A percentile compares a stretch with the other conserved stretches of the same genome.
Conservation (phyloP, 2,797 vertebrate genomes). For the Hydrophis major region DNA sequence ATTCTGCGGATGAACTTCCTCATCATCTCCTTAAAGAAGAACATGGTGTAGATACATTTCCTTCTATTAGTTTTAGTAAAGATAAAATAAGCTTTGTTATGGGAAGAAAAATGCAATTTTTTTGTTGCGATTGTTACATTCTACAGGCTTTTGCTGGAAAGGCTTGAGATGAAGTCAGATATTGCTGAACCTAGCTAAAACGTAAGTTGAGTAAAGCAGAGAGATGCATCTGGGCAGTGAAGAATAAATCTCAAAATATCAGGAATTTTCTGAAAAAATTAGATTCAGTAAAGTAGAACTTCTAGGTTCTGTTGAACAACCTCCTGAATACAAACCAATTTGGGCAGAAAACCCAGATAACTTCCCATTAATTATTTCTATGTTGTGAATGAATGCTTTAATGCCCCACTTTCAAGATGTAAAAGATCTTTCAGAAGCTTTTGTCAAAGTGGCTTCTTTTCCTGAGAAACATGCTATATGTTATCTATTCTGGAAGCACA, state of each 20-base stretch:
- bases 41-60: not conserved
- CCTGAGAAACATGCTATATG: not conserved
- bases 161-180: not conserved
- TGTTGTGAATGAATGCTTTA: not conserved
- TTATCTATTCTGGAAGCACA: not conserved
- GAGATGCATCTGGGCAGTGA: not conserved
- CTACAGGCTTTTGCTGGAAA: not conserved
- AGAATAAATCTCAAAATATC: not conserved
- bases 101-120: not conserved
- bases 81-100: not conserved
- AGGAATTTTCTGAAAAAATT: not conserved
- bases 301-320: not conserved
- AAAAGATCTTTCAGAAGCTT: not conserved
- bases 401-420: not conserved
- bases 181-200: not conserved
- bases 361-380: not conserved
- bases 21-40: not conserved
- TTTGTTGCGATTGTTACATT: not conserved
- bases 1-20: not conserved
- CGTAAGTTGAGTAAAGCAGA: not conserved
- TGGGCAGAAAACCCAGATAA: not conserved
- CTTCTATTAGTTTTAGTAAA: not conserved
- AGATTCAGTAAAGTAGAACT: not conserved
- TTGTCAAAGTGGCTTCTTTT: not conserved
- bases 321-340: not conserved